Evolutionary conservation across 2,797 vertebrate species (phyloP), one percentile per base, ranked within the genome.

Genomic region (Lepidocolaptes lacrymiger): DNA sequence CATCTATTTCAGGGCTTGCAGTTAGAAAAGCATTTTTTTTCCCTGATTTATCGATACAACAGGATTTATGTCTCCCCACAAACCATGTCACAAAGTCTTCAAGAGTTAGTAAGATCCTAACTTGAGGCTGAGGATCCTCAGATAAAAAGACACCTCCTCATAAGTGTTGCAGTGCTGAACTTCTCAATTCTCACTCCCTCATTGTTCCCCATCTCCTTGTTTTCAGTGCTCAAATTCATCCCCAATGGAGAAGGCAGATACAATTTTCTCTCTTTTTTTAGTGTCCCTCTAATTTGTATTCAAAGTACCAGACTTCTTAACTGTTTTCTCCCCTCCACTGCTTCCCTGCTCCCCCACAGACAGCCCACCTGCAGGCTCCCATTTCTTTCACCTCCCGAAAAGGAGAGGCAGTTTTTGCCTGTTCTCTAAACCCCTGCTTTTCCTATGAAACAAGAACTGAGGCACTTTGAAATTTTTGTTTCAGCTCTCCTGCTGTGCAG

Each of bases 401-500:
- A 89, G 51, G 62, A 84, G 69, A 93, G 72, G 54, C 59, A 86
- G 49, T 36, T 83, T 91, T 77, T 91, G 22, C 56, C 76, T 89
- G 19, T 64, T 80, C 92, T 85, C 48, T 69, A 88, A 78, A 71
- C 28, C 56, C 32, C 28, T 81, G 78, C 62, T n/a, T 92, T 86
- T 77, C 54, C 74, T 36, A 22, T 80, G 71, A 79, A 91, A 76
- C 43, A 59, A 79, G 76, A 77, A 75, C 73, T 66, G 79, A 94
- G 67, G 67, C 0, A 1, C 88, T 93, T 95, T 89, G 79, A 93
- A 92, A 84, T 83, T 63, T 79, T 91, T 93, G 77, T 86, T 86
- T 93, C 88, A 55, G 58, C 28, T 96, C 41, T 93, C 91, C 92
- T 30, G 52, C 93, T 91, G 79, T 86, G 91, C 43, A 68, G 74